Evolutionary conservation across 1,140 invertebrate genomes (phyloP), one percentile per base, ranked within the genome.

Genomic region (Onthophagus taurus): DNA sequence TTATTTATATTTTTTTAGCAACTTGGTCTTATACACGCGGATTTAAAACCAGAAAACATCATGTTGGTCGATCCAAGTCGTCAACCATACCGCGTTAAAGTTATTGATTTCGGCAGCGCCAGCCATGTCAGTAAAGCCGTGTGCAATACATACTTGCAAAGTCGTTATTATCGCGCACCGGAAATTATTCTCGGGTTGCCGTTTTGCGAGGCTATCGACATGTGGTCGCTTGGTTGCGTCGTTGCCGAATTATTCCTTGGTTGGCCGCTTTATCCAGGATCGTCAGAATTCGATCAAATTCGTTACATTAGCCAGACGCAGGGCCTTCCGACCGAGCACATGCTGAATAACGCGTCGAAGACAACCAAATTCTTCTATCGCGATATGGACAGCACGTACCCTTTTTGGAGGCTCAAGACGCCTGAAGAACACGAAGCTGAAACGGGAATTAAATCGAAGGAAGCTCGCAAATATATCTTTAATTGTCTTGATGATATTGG

Each of bases 221-320:
- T 99, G 95, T 99, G 97, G 97, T 98, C 95, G 0, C 72, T 99
- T 42, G 97, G 97, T 16, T 99, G 97, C 71, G 97, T 99, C 41
- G 96, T 99, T 14, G 97, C 97, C 2, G 97, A 99, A 67, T 74
- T 99, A 36, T 99, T 99, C 70, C 76, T 99, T 12, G 97, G 97
- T 45, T 99, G 97, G 97, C 97, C 97, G 12, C 73, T 99, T 2
- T 99, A 99, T 72, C 97, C 97, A 0, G 97, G 97, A 36, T 96
- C 93, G 18, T 98, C 95, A 1, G 97, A 99, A 70, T 99, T 98
- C 68, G 97, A 99, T 71, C 97, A 99, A 71, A 99, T 99, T 57
- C 77, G 97, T 26, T 78, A 72, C 61, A 89, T 91, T 44, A 86
- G 84, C 58, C 87, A 89, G 60, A 91, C 87, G 11, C 88, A 91